Conservation (phyloP, 2,113 vertebrate species). For the Xyliphius kryptos region DNA sequence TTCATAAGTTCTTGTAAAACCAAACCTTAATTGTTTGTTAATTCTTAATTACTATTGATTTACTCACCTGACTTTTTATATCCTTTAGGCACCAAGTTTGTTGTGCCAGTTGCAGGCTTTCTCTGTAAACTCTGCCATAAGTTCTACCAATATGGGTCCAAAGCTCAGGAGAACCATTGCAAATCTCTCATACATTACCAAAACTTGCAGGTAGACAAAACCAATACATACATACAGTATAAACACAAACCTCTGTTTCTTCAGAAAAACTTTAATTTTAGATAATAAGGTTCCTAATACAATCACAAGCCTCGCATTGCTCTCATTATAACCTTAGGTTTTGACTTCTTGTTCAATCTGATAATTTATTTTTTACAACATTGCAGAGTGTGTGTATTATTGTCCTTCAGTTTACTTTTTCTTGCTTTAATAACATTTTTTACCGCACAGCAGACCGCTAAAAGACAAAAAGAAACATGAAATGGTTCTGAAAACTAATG, state of each 20-base stretch:
- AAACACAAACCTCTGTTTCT: background rate
- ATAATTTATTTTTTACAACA: too few species aligned
- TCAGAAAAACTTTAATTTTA: too few species aligned
- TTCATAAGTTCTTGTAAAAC: background rate
- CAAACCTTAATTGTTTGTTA: background rate
- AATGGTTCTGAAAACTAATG: too few species aligned
- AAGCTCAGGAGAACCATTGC: slow-evolving; percentile 79
- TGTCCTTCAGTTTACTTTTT: too few species aligned
- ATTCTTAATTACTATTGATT: background rate
- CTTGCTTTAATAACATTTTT: too few species aligned
- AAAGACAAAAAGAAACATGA: too few species aligned
- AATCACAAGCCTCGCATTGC: too few species aligned
- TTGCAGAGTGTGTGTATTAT: too few species aligned
- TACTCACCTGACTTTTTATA: background rate
- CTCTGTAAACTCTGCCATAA: slow-evolving; percentile 85
- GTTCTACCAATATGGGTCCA: slow-evolving; percentile 81
- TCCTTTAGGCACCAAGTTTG: slow-evolving; percentile 74
- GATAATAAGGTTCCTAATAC: too few species aligned
- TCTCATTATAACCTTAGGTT: too few species aligned
- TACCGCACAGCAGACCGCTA: too few species aligned
- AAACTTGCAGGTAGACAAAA: slow-evolving; percentile 74
- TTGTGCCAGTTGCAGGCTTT: slow-evolving; percentile 84
- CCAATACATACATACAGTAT: background rate
- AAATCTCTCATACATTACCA: slow-evolving; percentile 81
- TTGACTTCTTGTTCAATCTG: too few species aligned